Evolutionary conservation across 2,113 vertebrate species (phyloP), one percentile per base, ranked within the genome.

Genomic region (Psephotus haematonotus): DNA sequence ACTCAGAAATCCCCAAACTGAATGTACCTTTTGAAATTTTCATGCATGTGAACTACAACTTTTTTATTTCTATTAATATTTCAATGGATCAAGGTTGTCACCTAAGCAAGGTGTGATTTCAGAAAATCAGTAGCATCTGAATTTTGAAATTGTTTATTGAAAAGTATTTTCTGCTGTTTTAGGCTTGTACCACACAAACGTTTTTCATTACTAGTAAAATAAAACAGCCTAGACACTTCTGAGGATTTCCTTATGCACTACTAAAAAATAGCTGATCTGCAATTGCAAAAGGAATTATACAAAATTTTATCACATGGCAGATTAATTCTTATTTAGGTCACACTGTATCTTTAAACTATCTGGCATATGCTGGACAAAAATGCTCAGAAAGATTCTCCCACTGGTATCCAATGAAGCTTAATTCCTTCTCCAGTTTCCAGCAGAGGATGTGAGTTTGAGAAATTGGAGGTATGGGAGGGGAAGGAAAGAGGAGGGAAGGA

Each of bases 291-390:
- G 17, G 25, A 83, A 33, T 23, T n/a, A 18, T 68, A 63, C 12
- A 57, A 64, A 69, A 35, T 46, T 16, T 47, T 76, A 75, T 43
- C 31, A 63, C 25, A 24, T 12, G 13, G 33, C 22, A 71, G 67
- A 60, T 44, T n/a, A 53, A 17, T 76, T 71, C 67, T 67, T 53
- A 28, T 52, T 74, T 35, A 53, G 2, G 5, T 87, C 17, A 55
- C 8, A 69, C 6, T 70, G 3, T n/a, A 15, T 23, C 17, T 79
- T 88, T 71, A 43, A 81, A 67, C 8, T 11, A 20, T 62, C 11
- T 35, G 29, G 6, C 1, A 9, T 10, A 4, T 2, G 0, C 37
- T 71, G 31, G 13, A 70, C 11, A 0, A 6, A 92, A 86, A 70
- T 67, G 5, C 8, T 62, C 11, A 49, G 23, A 0, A 1, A 49